Percentiles rank a stretch among this genome's conserved stretches.
phyloP scores from a whole-genome alignment of 2,113 vertebrate species.

The Cheilinus undulatus region DNA sequence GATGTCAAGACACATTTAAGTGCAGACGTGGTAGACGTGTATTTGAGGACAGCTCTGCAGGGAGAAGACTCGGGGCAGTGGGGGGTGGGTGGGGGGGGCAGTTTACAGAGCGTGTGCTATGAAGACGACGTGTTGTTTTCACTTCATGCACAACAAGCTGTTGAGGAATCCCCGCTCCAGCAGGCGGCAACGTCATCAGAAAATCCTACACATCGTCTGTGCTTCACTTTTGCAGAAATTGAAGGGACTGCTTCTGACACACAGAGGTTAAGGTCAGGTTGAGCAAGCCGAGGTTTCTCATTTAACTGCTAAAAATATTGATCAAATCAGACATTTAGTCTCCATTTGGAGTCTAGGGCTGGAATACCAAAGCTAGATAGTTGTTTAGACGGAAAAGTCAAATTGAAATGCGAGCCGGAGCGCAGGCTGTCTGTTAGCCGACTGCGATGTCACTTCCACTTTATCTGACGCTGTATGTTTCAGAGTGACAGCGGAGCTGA shows the following conservation, averaged over 20 bases:
- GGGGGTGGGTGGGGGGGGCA: background rate
- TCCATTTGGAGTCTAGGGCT: background rate
- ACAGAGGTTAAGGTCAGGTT: slow-evolving; percentile 1
- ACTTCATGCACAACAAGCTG: slow-evolving; percentile 25
- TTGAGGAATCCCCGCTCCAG: slow-evolving; percentile 1
- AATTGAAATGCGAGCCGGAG: background rate
- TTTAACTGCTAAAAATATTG: background rate
- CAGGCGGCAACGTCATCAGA: background rate
- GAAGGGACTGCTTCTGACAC: slow-evolving; percentile 28
- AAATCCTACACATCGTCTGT: background rate
- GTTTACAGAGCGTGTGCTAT: background rate
- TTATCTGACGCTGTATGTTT: background rate
- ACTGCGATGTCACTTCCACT: slow-evolving; percentile 20
- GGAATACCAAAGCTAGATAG: background rate
- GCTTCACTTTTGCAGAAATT: slow-evolving; percentile 13
- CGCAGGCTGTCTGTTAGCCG: background rate
- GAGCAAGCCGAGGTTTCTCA: background rate
- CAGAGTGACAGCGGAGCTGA: slow-evolving; percentile 14
- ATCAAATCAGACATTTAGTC: background rate
- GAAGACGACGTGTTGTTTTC: slow-evolving; percentile 18
- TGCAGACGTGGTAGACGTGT: slow-evolving; percentile 28
- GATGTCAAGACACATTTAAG: slow-evolving; percentile 56
- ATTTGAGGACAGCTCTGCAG: slow-evolving; percentile 40
- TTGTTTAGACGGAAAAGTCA: background rate
- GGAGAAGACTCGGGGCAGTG: slow-evolving; percentile 1